Evolutionary conservation across 1,140 invertebrate genomes (phyloP), one percentile per base, ranked within the genome.

Genomic region (Pseudobourletiella spinata): DNA sequence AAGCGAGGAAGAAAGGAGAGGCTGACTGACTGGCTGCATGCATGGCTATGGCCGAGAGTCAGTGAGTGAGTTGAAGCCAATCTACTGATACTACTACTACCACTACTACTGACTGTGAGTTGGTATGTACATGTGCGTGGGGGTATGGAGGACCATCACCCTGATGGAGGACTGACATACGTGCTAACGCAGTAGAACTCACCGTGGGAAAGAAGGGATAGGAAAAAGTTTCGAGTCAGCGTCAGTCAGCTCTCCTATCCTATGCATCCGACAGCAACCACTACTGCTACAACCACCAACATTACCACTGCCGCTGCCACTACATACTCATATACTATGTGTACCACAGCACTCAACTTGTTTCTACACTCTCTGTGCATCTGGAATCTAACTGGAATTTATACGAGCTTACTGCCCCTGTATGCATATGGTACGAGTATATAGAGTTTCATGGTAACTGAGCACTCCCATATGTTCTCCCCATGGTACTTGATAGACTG

Each of bases 151-250:
- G n/a, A n/a, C n/a, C n/a, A n/a, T n/a, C n/a, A n/a, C n/a, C n/a
- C n/a, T n/a, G n/a, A n/a, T n/a, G n/a, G n/a, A n/a, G n/a, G n/a
- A n/a, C n/a, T n/a, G n/a, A n/a, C n/a, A n/a, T n/a, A n/a, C n/a
- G 8, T 39, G 32, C 32, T 11, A 39, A 15, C 44, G 14, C 44
- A 48, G 14, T 11, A 22, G 14, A 48, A 22, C 44, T 48, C 44
- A 32, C 51, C 29, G 51, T 54, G 51, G 51, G 29, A 32, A 54
- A 32, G 11, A 54, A 26, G n/a, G 51, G 25, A 54, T 50, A 54
- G 20, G 20, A 48, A n/a, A n/a, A n/a, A n/a, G n/a, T n/a, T n/a
- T 39, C 8, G 32, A 11, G 8, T 39, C 32, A 39, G 32, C 32
- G 8, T 39, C 32, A 8, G n/a, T 39, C 32, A 11, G 8, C 32